phyloP scores from a whole-genome alignment of 2,888 invertebrate genomes.

The Troides oblongomaculatus region DNA sequence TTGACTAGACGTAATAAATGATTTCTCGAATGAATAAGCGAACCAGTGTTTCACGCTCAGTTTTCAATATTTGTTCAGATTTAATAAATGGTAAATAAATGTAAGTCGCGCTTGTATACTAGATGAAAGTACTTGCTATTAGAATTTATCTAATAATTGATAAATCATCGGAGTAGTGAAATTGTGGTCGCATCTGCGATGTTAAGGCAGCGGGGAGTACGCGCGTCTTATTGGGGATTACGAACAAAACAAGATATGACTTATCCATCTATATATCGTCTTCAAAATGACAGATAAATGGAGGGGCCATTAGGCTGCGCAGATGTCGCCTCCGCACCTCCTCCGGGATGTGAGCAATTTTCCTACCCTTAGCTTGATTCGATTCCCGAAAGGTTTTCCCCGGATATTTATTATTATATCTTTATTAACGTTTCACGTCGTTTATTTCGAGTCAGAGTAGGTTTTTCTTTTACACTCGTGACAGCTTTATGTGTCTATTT shows the following conservation, averaged over 20 bases:
- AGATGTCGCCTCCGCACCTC: conserved; percentile 70
- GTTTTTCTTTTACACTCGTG: conserved; percentile 46
- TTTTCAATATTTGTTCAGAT: conserved; percentile 6
- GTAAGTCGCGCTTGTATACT: too few relatives aligned
- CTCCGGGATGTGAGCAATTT: conserved; percentile 74
- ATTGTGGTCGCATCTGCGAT: neutral
- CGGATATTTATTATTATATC: conserved; percentile 78
- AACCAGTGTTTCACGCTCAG: neutral
- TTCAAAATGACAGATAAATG: conserved; percentile 74
- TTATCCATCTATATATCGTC: conserved; percentile 44
- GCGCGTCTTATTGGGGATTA: conserved; percentile 31
- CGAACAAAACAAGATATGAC: conserved; percentile 37
- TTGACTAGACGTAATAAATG: conserved; percentile 3
- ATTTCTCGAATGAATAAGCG: conserved; percentile 13
- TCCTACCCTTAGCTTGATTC: conserved; percentile 77
- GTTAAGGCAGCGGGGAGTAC: neutral
- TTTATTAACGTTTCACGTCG: conserved; percentile 73
- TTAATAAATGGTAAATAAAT: neutral
- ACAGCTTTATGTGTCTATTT: conserved; percentile 61
- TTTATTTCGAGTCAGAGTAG: conserved; percentile 69
- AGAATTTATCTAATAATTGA: too few relatives aligned
- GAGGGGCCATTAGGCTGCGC: conserved; percentile 71
- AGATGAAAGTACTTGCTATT: too few relatives aligned
- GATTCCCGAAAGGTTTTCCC: conserved; percentile 74
- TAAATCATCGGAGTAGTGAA: neutral